Percentiles rank a stretch among this genome's conserved stretches.
phyloP scores from a whole-genome alignment of 2,113 vertebrate genomes.

The Rynchops niger region DNA sequence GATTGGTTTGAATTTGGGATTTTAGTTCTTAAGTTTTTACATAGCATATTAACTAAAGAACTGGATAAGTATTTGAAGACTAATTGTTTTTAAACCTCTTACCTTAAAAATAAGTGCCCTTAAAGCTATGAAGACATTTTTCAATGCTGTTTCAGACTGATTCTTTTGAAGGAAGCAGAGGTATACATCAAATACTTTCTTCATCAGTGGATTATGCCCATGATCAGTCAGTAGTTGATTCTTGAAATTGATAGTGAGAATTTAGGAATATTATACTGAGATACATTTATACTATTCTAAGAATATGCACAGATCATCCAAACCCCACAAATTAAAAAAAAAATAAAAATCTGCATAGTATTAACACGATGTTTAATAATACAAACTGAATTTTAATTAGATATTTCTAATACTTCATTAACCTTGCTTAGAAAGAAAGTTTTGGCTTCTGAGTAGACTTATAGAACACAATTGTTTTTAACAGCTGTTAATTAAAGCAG shows the following conservation, averaged over 20 bases:
- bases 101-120: slow-evolving; percentile 97
- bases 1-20: background rate
- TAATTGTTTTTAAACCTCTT: background rate
- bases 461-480: background rate
- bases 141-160: slow-evolving; percentile 93
- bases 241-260: slow-evolving; percentile 69
- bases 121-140: slow-evolving; percentile 93
- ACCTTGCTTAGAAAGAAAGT: background rate
- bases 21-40: background rate
- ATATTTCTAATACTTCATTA: background rate
- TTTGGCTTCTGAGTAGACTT: background rate
- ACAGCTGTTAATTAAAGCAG: background rate
- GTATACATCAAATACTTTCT: slow-evolving; percentile 96
- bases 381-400: background rate
- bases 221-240: slow-evolving; percentile 92
- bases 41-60: background rate
- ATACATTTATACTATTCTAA: background rate
- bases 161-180: slow-evolving; percentile 96
- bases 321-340: background rate
- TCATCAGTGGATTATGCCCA: slow-evolving; percentile 96
- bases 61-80: background rate
- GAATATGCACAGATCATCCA: background rate
- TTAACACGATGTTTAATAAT: background rate
- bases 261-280: background rate
- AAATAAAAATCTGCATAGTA: background rate